Evolutionary conservation across 92 coral and sea anemone genomes (phyloP).

Genomic region (Phenganax subtilis): DNA sequence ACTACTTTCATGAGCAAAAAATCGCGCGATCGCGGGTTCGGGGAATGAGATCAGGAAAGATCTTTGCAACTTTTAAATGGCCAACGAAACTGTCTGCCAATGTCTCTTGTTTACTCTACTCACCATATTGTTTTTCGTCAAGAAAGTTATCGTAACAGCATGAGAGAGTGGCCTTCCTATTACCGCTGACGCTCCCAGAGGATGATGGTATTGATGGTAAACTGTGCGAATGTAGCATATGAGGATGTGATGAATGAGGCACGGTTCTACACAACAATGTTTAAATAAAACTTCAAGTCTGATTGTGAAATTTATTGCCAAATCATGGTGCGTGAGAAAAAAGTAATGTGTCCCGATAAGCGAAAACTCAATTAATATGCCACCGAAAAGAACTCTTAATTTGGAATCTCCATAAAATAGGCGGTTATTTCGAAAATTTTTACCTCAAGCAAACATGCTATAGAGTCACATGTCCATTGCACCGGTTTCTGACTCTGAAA

Average conservation of each 20-base stretch:
- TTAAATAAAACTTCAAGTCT: not conserved
- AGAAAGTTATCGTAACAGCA: slow-evolving; percentile 16
- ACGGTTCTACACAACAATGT: slow-evolving; percentile 4
- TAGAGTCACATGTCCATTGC: no score
- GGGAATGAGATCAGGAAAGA: not conserved
- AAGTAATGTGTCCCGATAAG: no score
- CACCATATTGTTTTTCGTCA: slow-evolving; percentile 10
- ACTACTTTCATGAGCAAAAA: no score
- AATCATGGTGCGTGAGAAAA: no score
- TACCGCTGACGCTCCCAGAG: slow-evolving; percentile 28
- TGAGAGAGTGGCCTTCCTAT: not conserved
- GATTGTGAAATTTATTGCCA: not conserved
- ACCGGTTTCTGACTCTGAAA: no score
- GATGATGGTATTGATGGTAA: slow-evolving; percentile 7
- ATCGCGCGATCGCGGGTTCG: not conserved
- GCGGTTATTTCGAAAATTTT: no score
- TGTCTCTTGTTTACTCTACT: not conserved
- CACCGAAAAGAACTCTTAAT: no score
- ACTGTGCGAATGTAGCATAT: slow-evolving; percentile 28
- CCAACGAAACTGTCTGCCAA: not conserved
- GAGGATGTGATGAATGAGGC: slow-evolving; percentile 28
- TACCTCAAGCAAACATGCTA: no score
- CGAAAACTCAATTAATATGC: no score
- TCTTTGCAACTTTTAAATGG: not conserved
- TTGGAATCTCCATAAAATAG: no score